These are phyloP conservation scores for Glyphotaelius pellucidus DNA, from an alignment of 2,888 invertebrate species.

Conservation along the genomic window DNA sequence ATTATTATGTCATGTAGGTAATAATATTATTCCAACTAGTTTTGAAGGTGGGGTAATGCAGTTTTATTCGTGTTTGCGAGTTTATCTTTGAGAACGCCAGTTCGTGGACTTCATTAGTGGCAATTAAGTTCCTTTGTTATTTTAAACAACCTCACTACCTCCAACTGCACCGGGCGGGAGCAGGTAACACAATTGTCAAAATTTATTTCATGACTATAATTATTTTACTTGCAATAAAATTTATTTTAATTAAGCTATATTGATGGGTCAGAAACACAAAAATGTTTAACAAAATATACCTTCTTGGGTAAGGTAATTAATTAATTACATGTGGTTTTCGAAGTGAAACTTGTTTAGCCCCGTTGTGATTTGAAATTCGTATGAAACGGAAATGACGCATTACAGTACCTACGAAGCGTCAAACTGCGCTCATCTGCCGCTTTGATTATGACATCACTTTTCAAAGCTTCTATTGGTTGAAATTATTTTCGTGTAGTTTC, in stretches of 20 bases:
- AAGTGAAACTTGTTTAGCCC: too few species aligned
- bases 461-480: too few species aligned
- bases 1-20: background rate
- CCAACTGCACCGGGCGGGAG: background rate
- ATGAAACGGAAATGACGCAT: too few species aligned
- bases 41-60: background rate
- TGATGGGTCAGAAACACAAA: too few species aligned
- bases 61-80: background rate
- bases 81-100: conserved; percentile 6
- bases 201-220: background rate
- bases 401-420: too few species aligned
- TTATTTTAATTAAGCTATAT: background rate
- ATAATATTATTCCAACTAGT: background rate
- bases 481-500: too few species aligned
- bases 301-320: too few species aligned
- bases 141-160: background rate
- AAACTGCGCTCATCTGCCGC: too few species aligned
- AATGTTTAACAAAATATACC: too few species aligned
- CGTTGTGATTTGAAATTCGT: too few species aligned
- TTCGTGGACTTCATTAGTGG: background rate
- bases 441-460: too few species aligned
- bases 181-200: background rate
- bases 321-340: too few species aligned
- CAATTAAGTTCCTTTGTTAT: conserved; percentile 16
- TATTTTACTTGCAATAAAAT: background rate